Conservation (phyloP, 1,140 invertebrate species). For the Cyclargus thomasi region DNA sequence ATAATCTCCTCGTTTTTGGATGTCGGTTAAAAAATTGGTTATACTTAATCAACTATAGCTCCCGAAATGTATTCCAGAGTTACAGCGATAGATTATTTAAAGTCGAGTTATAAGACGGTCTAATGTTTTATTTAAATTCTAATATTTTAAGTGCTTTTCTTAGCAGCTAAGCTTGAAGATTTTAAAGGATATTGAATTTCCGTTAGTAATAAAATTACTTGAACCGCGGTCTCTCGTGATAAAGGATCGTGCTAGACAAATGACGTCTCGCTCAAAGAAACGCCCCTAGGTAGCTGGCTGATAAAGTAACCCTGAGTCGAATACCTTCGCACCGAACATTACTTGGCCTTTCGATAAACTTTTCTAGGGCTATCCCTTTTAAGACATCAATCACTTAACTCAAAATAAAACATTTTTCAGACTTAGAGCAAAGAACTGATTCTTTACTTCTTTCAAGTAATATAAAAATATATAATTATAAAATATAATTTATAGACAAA, state of each 20-base stretch:
- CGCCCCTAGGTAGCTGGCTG: constrained; percentile 5
- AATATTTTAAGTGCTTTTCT: neutral
- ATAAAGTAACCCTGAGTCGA: constrained; percentile 1
- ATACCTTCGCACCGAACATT: constrained; percentile 12
- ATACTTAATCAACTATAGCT: no score
- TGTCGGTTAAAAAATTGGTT: no score
- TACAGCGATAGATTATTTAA: no score
- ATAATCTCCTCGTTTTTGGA: no score
- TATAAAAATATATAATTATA: no score
- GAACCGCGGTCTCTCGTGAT: constrained; percentile 8
- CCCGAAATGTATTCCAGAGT: no score
- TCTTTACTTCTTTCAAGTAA: no score
- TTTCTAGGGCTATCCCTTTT: neutral
- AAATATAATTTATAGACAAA: no score
- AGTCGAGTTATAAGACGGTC: neutral
- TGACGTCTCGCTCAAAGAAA: constrained; percentile 12
- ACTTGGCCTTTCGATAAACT: constrained; percentile 7
- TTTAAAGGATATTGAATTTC: constrained; percentile 1
- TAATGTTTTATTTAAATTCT: no score
- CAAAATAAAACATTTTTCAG: no score
- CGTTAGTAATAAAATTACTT: constrained; percentile 7
- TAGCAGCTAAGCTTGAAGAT: neutral
- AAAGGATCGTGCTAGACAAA: constrained; percentile 8
- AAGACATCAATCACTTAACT: neutral
- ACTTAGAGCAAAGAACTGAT: no score